Conservation (phyloP, 1,140 invertebrate genomes). For the Hormaphis cornu region DNA sequence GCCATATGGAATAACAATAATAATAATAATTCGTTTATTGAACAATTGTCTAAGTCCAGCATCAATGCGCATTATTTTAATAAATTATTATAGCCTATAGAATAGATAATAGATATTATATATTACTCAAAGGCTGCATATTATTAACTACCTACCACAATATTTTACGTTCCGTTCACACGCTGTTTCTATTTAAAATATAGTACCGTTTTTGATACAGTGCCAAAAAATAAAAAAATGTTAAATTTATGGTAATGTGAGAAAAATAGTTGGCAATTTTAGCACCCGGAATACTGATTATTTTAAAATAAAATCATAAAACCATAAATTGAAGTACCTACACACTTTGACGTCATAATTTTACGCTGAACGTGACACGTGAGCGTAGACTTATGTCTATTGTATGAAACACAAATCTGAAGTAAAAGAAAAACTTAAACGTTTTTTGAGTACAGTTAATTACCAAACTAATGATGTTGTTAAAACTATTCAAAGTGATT, state of each 20-base stretch:
- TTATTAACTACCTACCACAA: too few relatives aligned
- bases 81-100: too few relatives aligned
- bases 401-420: slow-evolving; percentile 41
- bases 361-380: too few relatives aligned
- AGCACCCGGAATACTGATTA: neutral
- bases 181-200: neutral
- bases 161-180: slow-evolving; percentile 1
- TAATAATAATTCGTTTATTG: too few relatives aligned
- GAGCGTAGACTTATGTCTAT: too few relatives aligned
- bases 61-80: too few relatives aligned
- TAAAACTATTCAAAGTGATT: slow-evolving; percentile 42
- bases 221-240: neutral
- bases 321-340: too few relatives aligned
- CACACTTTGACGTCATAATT: too few relatives aligned
- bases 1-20: too few relatives aligned
- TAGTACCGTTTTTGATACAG: neutral
- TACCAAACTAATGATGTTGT: neutral
- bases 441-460: neutral
- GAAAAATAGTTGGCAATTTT: slow-evolving; percentile 2
- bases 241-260: neutral
- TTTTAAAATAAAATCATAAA: neutral
- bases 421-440: slow-evolving; percentile 36
- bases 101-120: too few relatives aligned
- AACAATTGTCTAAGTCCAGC: too few relatives aligned
- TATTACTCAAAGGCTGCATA: too few relatives aligned